Evolutionary conservation across 2,888 invertebrate species (phyloP).

Genomic region (Drosophila suboccidentalis): DNA sequence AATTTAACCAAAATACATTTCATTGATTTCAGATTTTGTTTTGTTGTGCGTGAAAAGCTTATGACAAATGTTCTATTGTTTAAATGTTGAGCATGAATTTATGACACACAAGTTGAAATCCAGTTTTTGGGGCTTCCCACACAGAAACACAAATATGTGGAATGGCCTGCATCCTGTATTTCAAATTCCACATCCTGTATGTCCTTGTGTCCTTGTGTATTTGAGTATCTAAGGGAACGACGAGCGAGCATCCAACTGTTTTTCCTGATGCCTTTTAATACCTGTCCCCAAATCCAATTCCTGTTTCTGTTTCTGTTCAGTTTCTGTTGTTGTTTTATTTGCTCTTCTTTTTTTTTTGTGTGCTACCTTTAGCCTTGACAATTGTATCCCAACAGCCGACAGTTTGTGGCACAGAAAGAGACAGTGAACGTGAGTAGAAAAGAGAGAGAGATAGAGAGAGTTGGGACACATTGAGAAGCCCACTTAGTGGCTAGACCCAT

Average conservation of each 20-base stretch:
- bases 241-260: slow-evolving; percentile 11
- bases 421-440: neutral
- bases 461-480: slow-evolving; percentile 46
- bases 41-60: neutral
- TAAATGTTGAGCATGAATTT: slow-evolving; percentile 2
- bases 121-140: neutral
- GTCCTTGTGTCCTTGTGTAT: neutral
- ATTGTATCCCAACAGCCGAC: slow-evolving; percentile 50
- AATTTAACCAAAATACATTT: neutral
- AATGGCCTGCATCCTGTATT: slow-evolving; percentile 1
- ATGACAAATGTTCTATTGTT: neutral
- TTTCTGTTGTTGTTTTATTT: neutral
- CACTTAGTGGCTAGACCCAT: slow-evolving; percentile 63
- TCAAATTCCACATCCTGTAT: slow-evolving; percentile 7
- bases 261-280: slow-evolving; percentile 53
- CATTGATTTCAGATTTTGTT: neutral
- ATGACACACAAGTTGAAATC: neutral
- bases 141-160: neutral
- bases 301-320: slow-evolving; percentile 7
- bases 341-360: slow-evolving; percentile 5
- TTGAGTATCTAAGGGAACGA: neutral
- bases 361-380: slow-evolving; percentile 59
- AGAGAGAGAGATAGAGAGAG: slow-evolving; percentile 6
- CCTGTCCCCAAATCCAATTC: slow-evolving; percentile 39
- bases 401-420: slow-evolving; percentile 28